Base-by-base conservation (phyloP, 1,140 invertebrate genomes). In the Aphis gossypii region DNA sequence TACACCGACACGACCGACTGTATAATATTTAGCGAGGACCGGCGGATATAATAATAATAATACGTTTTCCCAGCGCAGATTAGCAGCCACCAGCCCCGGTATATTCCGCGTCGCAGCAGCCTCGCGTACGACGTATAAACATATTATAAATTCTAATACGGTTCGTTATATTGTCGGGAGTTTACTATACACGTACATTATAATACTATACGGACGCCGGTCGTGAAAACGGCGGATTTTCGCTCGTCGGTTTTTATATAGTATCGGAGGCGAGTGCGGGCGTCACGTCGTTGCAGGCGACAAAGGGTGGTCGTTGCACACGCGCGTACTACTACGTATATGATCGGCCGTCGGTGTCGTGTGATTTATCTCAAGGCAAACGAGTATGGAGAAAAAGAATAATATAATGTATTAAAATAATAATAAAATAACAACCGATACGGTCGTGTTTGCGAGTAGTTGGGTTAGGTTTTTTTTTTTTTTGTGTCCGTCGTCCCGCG, bases 321-420 rank as follows among this genome's bases (percentile, higher is more conserved):
- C 68, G n/a, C n/a, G n/a, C 25, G 38, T 44, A 30, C 11, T n/a
- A 38, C 11, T 93, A 46, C 46, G 38, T 41, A 41, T 41, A 41
- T 41, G 38, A 18, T 84, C 91, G 91, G 91, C 84, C 91, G 84
- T 23, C 68, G 76, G 91, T 86, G 54, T 92, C 18, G 35, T 84
- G 90, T 84, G 90, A 93, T 93, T 93, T 83, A 11, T 92, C 92
- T 93, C 92, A 93, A 93, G 92, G 92, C 84, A 38, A 93, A 86
- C 92, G n/a, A 46, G 92, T 93, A 88, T 25, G 38, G n/a, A 54
- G 51, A 89, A 38, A 54, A 84, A 87, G 18, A 51, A 20, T 18
- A 51, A 51, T 18, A 20, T 18, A 51, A 51, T 18, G 18, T 51
- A 51, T 51, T 51, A 51, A 87, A 87, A 87, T 46, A 86, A 46